phyloP scores from a whole-genome alignment of 2,888 invertebrate genomes.

The Agonopterix heracliana region DNA sequence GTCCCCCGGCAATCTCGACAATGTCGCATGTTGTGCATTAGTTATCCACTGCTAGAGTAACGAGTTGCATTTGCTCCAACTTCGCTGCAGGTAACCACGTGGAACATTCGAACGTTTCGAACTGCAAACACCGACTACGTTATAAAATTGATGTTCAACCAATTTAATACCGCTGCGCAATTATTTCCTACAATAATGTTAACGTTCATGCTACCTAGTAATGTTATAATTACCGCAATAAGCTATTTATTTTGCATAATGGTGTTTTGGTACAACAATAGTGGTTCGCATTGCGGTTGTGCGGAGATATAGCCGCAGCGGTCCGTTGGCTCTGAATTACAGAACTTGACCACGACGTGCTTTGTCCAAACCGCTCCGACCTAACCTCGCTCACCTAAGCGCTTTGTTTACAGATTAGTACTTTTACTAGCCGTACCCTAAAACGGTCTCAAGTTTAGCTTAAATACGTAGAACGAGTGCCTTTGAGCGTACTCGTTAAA shows the following conservation, averaged over 20 bases:
- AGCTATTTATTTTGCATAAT: conserved; percentile 63
- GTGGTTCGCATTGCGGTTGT: conserved; percentile 43
- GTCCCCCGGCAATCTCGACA: conserved; percentile 27
- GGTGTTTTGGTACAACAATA: conserved; percentile 52
- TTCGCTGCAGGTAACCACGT: conserved; percentile 10
- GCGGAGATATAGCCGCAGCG: conserved; percentile 35
- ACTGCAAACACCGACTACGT: conserved; percentile 10
- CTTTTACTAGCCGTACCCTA: not conserved
- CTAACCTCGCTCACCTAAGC: conserved; percentile 27
- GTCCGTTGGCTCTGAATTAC: conserved; percentile 45
- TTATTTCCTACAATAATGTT: conserved; percentile 25
- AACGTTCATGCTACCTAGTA: conserved; percentile 12
- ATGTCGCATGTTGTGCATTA: conserved; percentile 51
- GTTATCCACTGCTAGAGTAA: conserved; percentile 45
- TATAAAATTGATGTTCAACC: conserved; percentile 9
- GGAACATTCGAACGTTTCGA: conserved; percentile 11
- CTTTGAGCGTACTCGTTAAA: not conserved
- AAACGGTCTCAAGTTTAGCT: conserved; percentile 1
- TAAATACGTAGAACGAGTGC: conserved; percentile 13
- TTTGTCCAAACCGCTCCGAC: conserved; percentile 32
- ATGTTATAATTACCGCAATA: conserved; percentile 44
- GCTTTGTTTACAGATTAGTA: conserved; percentile 30
- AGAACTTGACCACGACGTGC: conserved; percentile 53
- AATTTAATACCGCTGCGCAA: conserved; percentile 15
- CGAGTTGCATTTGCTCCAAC: conserved; percentile 28